Evolutionary conservation across 2,113 vertebrate species (phyloP).

Genomic region (Smithornis capensis): DNA sequence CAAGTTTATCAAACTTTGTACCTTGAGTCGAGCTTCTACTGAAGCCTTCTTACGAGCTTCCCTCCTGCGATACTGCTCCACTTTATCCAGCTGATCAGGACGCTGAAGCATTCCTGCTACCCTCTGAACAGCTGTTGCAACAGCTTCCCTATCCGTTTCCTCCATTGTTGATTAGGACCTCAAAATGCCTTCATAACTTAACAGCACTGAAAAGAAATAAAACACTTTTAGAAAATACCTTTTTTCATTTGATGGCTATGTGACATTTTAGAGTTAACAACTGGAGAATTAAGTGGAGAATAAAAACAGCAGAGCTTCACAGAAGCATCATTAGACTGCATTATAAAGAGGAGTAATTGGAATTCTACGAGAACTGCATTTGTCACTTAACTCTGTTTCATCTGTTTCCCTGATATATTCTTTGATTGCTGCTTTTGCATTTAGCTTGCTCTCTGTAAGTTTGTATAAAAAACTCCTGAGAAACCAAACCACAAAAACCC

Average conservation of each 20-base stretch:
- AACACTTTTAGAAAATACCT: not conserved
- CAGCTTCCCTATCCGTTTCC: conserved; percentile 91
- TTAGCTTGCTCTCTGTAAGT: not conserved
- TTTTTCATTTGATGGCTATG: not conserved
- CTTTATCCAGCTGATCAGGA: conserved; percentile 97
- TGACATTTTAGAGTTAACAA: not conserved
- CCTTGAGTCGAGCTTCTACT: conserved; percentile 94
- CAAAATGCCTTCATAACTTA: conserved; percentile 39
- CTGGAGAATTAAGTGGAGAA: not conserved
- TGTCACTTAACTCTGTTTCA: not conserved
- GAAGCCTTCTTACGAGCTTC: conserved; percentile 98
- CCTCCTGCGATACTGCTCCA: conserved; percentile 93
- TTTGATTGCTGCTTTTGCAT: not conserved
- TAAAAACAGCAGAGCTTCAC: not conserved
- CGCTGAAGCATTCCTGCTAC: conserved; percentile 97
- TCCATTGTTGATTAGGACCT: conserved; percentile 78
- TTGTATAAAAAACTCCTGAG: not conserved
- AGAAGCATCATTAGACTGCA: not conserved
- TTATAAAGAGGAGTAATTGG: not conserved
- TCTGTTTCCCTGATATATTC: not conserved
- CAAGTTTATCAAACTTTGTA: conserved; percentile 15
- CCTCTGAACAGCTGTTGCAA: conserved; percentile 93
- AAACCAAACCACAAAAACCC: not conserved
- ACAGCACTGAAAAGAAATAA: not conserved
- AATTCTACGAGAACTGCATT: not conserved